phyloP scores from a whole-genome alignment of 2,113 vertebrate species.

The Cyanistes caeruleus region DNA sequence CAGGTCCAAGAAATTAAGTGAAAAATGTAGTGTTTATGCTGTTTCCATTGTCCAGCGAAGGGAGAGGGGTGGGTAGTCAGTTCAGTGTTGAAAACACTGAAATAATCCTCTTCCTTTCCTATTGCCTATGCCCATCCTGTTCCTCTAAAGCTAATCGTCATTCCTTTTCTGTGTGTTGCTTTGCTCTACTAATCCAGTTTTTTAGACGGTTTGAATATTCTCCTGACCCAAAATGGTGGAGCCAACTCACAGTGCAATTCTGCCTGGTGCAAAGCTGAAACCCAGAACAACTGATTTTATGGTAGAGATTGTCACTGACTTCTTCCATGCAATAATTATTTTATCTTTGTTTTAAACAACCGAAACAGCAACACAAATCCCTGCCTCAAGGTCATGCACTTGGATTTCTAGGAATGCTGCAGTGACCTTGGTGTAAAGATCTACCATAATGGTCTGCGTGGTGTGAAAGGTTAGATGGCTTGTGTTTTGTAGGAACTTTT shows the following conservation, averaged over 20 bases:
- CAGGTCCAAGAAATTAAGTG: background rate
- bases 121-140: background rate
- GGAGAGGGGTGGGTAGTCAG: background rate
- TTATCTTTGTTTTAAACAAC: background rate
- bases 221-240: background rate
- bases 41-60: background rate
- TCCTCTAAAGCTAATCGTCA: background rate
- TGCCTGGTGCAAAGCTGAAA: background rate
- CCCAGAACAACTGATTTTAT: background rate
- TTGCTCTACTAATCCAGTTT: background rate
- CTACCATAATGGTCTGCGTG: background rate
- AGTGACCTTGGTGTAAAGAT: background rate
- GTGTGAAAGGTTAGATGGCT: background rate
- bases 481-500: background rate
- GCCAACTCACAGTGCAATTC: accelerated
- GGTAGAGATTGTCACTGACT: background rate
- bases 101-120: background rate
- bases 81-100: background rate
- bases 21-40: background rate
- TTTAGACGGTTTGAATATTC: background rate
- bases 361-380: background rate
- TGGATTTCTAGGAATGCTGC: background rate
- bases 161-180: background rate
- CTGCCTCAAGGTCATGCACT: background rate
- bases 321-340: background rate